Evolutionary conservation across 1,140 invertebrate species (phyloP), one percentile per base, ranked within the genome.

Genomic region (Papilio helenus): DNA sequence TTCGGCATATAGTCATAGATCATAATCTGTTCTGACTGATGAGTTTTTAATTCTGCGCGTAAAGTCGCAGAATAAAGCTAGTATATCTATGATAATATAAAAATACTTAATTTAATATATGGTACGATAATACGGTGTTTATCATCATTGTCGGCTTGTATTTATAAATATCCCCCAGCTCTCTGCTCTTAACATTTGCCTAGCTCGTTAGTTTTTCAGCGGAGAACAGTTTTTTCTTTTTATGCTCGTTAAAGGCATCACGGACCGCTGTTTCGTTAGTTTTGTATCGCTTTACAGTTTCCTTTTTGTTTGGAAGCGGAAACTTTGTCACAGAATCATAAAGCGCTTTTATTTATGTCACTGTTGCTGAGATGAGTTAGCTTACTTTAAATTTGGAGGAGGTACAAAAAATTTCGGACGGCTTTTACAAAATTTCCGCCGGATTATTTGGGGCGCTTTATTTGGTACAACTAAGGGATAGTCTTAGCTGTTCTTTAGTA

Each of bases 161-260:
- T 65, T 65, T 65, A 65, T 29, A 34, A 65, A 29, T 65, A 29
- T 65, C 20, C 23, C 20, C 7, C 10, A 26, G 20, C 20, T 61
- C 23, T 29, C 61, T 34, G 61, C 61, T 68, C 23, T 68, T 68
- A 68, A 68, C 61, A 29, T 68, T 68, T 68, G 61, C 61, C 61
- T 16, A 68, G 26, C 61, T 68, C 61, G 61, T 68, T 68, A 68
- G 61, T 68, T 61, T 58, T 58, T 29, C 61, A 68, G 14, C 34
- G 34, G 34, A 39, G 23, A 29, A 68, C 61, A 18, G 3, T 29
- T 68, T n/a, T 68, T 68, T 16, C 61, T 34, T 68, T 68, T 68
- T 68, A 29, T 68, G 61, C 61, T 68, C 61, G 61, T 68, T 68
- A 68, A 68, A 68, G 61, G 61, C 61, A 68, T 68, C 61, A 68